phyloP scores from a whole-genome alignment of 2,113 vertebrate genomes.

The Neopipo cinnamomea region DNA sequence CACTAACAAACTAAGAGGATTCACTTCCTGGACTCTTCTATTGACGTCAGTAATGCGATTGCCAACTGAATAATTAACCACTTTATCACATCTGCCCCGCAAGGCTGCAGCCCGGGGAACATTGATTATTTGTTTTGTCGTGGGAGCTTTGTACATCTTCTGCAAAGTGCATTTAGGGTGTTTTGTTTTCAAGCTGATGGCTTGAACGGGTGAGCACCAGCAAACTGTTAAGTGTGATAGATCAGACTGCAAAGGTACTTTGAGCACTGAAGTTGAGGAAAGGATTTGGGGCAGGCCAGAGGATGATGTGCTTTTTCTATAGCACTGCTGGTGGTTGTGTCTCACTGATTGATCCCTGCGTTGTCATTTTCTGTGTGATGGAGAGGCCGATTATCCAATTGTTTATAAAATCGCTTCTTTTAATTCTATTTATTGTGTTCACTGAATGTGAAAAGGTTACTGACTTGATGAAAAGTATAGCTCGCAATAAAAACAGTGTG shows the following conservation, averaged over 20 bases:
- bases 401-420: slow-evolving; percentile 21
- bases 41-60: slow-evolving; percentile 76
- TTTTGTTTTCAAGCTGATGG: background rate
- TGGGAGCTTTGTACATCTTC: background rate
- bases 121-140: slow-evolving; percentile 36
- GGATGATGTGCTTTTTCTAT: background rate
- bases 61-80: slow-evolving; percentile 69
- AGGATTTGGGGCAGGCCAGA: background rate
- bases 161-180: background rate
- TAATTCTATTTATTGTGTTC: slow-evolving; percentile 24
- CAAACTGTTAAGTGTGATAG: background rate
- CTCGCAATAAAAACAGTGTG: slow-evolving; percentile 10
- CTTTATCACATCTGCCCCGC: slow-evolving; percentile 54
- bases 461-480: slow-evolving; percentile 40
- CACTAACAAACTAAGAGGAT: slow-evolving; percentile 58
- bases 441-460: slow-evolving; percentile 42
- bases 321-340: background rate
- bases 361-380: background rate
- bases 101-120: slow-evolving; percentile 5
- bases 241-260: background rate
- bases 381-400: slow-evolving; percentile 15
- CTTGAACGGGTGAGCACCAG: background rate
- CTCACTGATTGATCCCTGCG: background rate
- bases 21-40: slow-evolving; percentile 66
- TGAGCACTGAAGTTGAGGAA: background rate